Conservation (phyloP, 1,140 invertebrate species). For the Globodera ellingtonae region DNA sequence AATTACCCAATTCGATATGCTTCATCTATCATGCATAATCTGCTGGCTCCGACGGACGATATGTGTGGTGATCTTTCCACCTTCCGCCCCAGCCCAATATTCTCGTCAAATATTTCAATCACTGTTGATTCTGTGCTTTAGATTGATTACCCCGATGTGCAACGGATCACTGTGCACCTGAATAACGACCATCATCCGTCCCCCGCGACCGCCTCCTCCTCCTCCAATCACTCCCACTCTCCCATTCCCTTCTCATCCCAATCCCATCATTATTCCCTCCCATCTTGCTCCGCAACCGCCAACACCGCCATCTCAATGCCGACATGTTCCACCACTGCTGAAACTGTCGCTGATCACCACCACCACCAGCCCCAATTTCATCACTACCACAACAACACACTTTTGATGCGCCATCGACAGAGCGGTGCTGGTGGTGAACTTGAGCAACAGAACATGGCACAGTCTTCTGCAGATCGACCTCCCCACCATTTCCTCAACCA, state of each 20-base stretch:
- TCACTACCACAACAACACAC: background rate
- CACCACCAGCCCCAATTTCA: background rate
- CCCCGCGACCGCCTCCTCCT: background rate
- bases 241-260: background rate
- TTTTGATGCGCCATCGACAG: background rate
- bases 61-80: background rate
- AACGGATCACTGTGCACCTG: slow-evolving; percentile 56
- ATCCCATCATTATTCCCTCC: slow-evolving; percentile 29
- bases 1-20: background rate
- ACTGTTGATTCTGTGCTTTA: slow-evolving; percentile 31
- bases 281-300: slow-evolving; percentile 12
- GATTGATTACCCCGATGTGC: slow-evolving; percentile 57
- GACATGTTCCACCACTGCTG: background rate
- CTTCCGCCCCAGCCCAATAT: background rate
- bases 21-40: background rate
- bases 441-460: background rate
- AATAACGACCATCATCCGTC: slow-evolving; percentile 29
- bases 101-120: background rate
- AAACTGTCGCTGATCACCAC: background rate
- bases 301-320: background rate
- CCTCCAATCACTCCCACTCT: slow-evolving; percentile 9
- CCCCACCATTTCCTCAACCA: background rate
- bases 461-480: background rate
- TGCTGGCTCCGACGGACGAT: background rate
- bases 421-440: background rate